These are phyloP conservation scores for Chironomus riparius DNA, from an alignment of 2,888 invertebrate genomes.

Conservation along the genomic window DNA sequence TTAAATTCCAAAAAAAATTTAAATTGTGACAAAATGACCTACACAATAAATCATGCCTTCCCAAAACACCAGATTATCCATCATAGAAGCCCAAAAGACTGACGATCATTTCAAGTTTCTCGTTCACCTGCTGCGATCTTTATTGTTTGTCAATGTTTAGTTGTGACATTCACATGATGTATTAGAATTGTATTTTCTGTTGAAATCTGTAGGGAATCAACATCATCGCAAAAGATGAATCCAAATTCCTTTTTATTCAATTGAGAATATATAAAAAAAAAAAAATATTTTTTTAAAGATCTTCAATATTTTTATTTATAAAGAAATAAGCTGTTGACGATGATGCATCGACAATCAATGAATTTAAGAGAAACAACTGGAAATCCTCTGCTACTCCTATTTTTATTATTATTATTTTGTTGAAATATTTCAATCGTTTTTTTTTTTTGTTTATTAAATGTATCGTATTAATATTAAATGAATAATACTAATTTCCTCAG, in stretches of 20 bases:
- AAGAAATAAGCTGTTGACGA: constrained; percentile 5
- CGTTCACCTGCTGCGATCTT: constrained; percentile 19
- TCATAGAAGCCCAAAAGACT: no score
- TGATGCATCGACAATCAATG: constrained; percentile 21
- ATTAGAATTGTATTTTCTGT: constrained; percentile 23
- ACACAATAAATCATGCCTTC: no score
- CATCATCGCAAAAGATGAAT: constrained; percentile 11
- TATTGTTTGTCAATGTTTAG: constrained; percentile 23
- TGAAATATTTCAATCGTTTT: neutral
- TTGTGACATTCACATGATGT: constrained; percentile 22
- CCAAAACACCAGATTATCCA: no score
- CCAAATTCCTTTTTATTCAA: neutral
- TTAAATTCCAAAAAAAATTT: no score
- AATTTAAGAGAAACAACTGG: neutral
- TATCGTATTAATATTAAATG: neutral
- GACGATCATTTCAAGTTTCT: neutral
- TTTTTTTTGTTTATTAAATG: neutral
- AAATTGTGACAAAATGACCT: no score
- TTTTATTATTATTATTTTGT: neutral
- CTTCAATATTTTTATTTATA: neutral
- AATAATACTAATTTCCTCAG: constrained; percentile 14
- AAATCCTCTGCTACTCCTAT: constrained; percentile 7
- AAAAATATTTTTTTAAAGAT: neutral
- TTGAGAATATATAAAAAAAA: neutral
- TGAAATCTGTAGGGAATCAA: constrained; percentile 20